Conservation (phyloP, 1,140 invertebrate genomes). For the Drosophila azteca region DNA sequence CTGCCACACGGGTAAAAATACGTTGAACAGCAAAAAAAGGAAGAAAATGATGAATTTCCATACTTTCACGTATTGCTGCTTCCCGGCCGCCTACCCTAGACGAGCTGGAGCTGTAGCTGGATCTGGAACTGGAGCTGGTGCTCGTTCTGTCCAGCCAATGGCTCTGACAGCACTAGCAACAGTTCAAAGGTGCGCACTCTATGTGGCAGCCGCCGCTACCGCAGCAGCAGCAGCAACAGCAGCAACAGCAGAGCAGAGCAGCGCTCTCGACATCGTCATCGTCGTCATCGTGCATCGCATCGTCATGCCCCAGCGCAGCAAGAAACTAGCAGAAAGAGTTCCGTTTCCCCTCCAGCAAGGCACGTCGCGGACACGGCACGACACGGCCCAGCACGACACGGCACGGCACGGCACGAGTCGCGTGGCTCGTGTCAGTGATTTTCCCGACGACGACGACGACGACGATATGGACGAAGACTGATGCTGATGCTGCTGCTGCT, state of each 20-base stretch:
- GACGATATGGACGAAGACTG: conserved; percentile 30
- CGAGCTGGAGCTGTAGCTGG: conserved; percentile 17
- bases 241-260: conserved; percentile 27
- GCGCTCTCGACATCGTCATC: conserved; percentile 9
- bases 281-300: conserved; percentile 49
- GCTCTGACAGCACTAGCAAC: conserved; percentile 63
- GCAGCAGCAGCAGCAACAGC: conserved; percentile 27
- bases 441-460: conserved; percentile 21
- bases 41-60: conserved; percentile 78
- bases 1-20: conserved; percentile 37
- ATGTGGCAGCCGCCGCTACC: conserved; percentile 3
- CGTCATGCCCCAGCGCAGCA: conserved; percentile 67
- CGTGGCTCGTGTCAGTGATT: conserved; percentile 74
- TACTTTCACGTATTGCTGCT: conserved; percentile 60
- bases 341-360: conserved; percentile 1
- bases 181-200: conserved; percentile 61
- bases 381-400: too few species aligned
- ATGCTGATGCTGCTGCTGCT: conserved; percentile 13
- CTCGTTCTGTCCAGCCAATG: conserved; percentile 63
- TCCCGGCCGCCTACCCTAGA: not conserved
- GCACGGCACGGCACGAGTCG: conserved; percentile 42
- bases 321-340: not conserved
- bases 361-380: too few species aligned
- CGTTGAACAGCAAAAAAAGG: conserved; percentile 41
- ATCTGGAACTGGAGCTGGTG: conserved; percentile 27